Base-by-base conservation (phyloP, 2,113 vertebrate species). In the Seriola rivoliana region DNA sequence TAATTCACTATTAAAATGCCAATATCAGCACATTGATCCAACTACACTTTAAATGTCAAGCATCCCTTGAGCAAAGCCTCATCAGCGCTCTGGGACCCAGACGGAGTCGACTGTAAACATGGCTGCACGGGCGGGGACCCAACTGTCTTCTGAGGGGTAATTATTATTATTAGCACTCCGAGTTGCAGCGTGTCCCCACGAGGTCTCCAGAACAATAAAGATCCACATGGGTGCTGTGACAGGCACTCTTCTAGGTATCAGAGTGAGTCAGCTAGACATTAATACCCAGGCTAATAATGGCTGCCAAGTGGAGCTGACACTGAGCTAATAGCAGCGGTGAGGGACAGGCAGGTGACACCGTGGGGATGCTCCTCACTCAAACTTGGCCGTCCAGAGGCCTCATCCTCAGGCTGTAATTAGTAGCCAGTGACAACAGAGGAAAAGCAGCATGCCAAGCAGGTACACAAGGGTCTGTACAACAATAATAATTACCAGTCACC, bases 351-450 rank as follows among this genome's bases (percentile, higher is more conserved):
- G 82, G 81, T 23, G 78, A n/a, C 78, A 63, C 93, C 78, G 4
- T n/a, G 36, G 92, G 92, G 87, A 91, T 59, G 9, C 32, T 13
- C 17, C 80, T 81, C 87, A 86, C 94, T 94, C 85, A 81, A 48
- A 81, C 79, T 32, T 34, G 85, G 82, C 89, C 46, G 36, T 85
- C 79, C 90, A 44, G 85, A 89, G 87, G 85, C 81, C 66, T 70
- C 46, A 78, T 77, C 86, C 67, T 88, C 85, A 25, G 80, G 89
- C 88, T 93, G 91, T 93, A 95, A 96, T 95, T 90, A 94, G 93
- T 94, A 93, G 93, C 93, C 93, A 38, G 91, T 52, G 93, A 94
- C 91, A 95, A 95, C 85, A 85, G 83, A 94, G 91, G 84, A 80
- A 19, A 76, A 82, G 80, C 74, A 64, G 50, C 62, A 68, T 78